phyloP scores from a whole-genome alignment of 2,113 vertebrate species.

The Danio rerio region DNA sequence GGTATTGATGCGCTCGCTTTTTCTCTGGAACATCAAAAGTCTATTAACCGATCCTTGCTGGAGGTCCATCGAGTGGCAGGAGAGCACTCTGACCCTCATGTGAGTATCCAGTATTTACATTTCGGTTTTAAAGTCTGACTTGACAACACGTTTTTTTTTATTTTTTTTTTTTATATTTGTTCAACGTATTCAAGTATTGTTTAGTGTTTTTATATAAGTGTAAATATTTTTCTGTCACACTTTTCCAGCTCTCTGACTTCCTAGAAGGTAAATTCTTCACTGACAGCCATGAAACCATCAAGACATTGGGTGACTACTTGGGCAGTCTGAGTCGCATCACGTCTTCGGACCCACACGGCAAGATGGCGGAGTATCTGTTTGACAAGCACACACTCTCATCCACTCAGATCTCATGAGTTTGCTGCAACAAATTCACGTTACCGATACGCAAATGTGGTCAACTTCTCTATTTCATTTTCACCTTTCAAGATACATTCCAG shows the following conservation, averaged over 20 bases:
- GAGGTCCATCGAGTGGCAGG: constrained; percentile 69
- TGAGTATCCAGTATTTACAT: constrained; percentile 52
- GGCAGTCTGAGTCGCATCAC: constrained; percentile 69
- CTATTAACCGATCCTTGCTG: constrained; percentile 67
- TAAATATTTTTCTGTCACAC: background rate
- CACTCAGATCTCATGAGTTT: background rate
- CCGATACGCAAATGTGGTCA: too few relatives aligned
- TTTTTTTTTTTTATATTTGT: background rate
- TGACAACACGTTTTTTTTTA: too few relatives aligned
- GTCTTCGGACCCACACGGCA: constrained; percentile 59
- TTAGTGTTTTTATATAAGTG: background rate
- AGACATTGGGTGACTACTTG: constrained; percentile 73
- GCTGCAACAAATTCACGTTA: background rate
- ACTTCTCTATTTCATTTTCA: background rate
- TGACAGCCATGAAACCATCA: constrained; percentile 76
- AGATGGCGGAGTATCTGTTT: constrained; percentile 79
- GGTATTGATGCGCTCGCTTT: constrained; percentile 74
- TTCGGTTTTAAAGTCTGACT: too few relatives aligned
- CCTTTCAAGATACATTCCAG: background rate
- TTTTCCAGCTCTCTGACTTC: constrained; percentile 75
- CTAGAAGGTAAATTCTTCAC: constrained; percentile 72
- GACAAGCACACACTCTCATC: constrained; percentile 77
- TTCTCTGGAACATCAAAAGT: constrained; percentile 77
- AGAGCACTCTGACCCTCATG: constrained; percentile 69
- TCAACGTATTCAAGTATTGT: background rate